Base-by-base conservation (phyloP, 2,888 invertebrate genomes). In the Thera obeliscata region DNA sequence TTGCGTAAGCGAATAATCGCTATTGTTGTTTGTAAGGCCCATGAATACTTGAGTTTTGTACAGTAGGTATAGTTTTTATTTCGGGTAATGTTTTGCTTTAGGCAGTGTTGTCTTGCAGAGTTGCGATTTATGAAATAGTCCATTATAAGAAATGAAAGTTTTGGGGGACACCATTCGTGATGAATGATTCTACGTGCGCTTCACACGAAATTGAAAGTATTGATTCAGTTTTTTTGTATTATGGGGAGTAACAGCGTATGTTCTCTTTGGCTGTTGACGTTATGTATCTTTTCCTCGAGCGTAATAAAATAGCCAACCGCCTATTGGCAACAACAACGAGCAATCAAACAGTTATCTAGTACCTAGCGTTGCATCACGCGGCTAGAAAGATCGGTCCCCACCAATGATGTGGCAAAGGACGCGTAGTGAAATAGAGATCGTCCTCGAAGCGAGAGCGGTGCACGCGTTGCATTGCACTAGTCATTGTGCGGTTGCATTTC, bases 361-460 rank as follows among this genome's bases (percentile, higher is more conserved):
- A 81, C 75, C 81, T 77, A 84, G 83, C 84, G 83, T 93, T 93
- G 92, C 93, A 88, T 91, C 92, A 93, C 86, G 81, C 85, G 84
- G 90, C 89, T 91, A 91, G 92, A 91, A 91, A 91, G 91, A 92
- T 89, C 91, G 88, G 90, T 91, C 93, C 93, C 93, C 93, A 88
- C 93, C 92, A 91, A 81, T 87, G 88, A 87, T 89, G 89, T 89
- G 87, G 91, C 84, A 90, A 92, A 93, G 93, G 92, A 93, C 93
- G 92, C 88, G 81, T 77, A 92, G 90, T 89, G 92, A 92, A 93
- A 92, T 93, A 93, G 92, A 93, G 93, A 90, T 93, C 92, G 93
- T 93, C 93, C 93, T 93, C 93, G 93, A 91, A 90, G 93, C 93
- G 93, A 93, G 92, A 91, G 93, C 92, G 91, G 88, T 90, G 91